Percentiles rank a stretch among this genome's conserved stretches.
Conservation (phyloP, 2,797 vertebrate genomes). For the Anolis apletophallus region DNA sequence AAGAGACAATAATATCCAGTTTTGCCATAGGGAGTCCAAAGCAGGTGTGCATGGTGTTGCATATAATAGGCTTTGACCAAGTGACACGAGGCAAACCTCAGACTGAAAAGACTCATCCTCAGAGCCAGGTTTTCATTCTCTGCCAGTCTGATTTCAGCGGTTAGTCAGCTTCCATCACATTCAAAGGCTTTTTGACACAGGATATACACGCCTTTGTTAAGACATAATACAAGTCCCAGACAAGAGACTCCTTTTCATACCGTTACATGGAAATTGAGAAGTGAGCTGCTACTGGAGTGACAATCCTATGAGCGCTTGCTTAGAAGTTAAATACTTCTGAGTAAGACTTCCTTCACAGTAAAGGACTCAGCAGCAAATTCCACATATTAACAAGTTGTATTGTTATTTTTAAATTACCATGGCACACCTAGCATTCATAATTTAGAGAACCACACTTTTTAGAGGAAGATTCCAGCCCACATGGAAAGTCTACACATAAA, state of each 20-base stretch:
- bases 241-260: not conserved
- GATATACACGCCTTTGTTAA: not conserved
- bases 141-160: conserved; percentile 35
- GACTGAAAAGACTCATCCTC: conserved; percentile 16
- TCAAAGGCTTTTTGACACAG: not conserved
- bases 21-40: not conserved
- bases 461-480: not conserved
- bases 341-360: not conserved
- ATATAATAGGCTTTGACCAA: conserved; percentile 39
- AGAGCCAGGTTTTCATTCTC: conserved; percentile 26
- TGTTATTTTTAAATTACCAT: not conserved
- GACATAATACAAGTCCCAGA: not conserved
- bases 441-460: not conserved
- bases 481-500: not conserved
- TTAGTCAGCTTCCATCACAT: not conserved
- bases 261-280: not conserved
- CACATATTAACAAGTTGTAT: not conserved
- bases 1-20: not conserved
- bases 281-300: not conserved
- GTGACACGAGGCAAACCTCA: not conserved
- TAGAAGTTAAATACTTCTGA: not conserved
- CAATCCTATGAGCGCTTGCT: not conserved
- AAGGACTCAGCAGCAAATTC: not conserved
- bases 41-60: not conserved
- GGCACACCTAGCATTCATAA: not conserved